Percentiles rank a stretch among this genome's conserved stretches.
These are phyloP conservation scores for Bombus superbus DNA, from an alignment of 1,140 invertebrate genomes.

Conservation along the genomic window DNA sequence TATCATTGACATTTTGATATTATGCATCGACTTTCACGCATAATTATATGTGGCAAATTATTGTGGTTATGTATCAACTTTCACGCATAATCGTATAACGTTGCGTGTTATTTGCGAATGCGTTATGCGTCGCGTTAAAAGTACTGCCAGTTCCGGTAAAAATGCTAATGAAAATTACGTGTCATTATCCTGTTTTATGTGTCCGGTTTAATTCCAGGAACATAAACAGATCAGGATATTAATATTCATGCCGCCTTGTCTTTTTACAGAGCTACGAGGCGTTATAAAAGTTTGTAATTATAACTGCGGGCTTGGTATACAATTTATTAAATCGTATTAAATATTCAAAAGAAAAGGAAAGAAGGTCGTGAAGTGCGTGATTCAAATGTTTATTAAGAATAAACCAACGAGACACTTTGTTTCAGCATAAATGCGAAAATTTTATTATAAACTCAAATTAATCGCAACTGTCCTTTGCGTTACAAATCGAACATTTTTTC, in stretches of 20 bases:
- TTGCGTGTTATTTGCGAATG: not conserved
- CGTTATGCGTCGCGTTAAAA: not conserved
- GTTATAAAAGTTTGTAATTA: not conserved
- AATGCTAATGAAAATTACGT: constrained; percentile 10
- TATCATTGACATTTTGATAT: not conserved
- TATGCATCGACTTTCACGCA: not conserved
- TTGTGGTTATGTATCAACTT: constrained; percentile 7
- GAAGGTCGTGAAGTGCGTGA: not conserved
- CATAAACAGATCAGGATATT: not conserved
- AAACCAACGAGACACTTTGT: not conserved
- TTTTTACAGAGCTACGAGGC: not conserved
- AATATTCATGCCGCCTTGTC: not conserved
- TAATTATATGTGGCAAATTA: constrained; percentile 8
- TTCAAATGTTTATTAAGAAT: not conserved
- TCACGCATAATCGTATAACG: constrained; percentile 2
- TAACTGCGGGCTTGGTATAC: not conserved
- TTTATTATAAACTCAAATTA: not conserved
- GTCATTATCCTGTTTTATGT: constrained; percentile 5
- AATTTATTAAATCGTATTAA: not conserved
- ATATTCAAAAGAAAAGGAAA: not conserved
- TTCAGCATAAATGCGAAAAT: not conserved
- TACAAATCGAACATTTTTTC: not conserved
- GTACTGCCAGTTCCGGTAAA: not conserved
- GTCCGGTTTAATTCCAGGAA: not conserved
- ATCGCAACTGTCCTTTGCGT: not conserved